Base-by-base conservation (phyloP, 2,888 invertebrate genomes). In the Monopis laevigella region DNA sequence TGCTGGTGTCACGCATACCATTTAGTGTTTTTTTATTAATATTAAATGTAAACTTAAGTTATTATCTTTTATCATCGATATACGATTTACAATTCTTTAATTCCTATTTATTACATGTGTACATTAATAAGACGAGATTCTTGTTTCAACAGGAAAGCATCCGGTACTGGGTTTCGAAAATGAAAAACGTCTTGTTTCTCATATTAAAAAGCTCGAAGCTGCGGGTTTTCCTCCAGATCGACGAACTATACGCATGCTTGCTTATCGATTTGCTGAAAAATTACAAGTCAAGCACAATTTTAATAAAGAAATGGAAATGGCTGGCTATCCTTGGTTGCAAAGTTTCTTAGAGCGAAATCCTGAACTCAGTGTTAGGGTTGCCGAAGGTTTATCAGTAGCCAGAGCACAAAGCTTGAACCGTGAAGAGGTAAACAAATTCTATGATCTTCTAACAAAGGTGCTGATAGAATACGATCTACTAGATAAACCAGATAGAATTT, bases 401-500 rank as follows among this genome's bases (percentile, higher is more conserved):
- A 47, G 55, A 43, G 51, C 49, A 18, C 32, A 48, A 18, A 49
- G 50, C 29, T 46, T 56, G 41, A 56, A 48, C 43, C 48, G 51
- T 49, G 43, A 50, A 40, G 53, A 52, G 48, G 49, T 57, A 17
- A 39, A 43, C n/a, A 40, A 48, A 2, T 52, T 55, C 40, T 56
- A 50, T 51, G 39, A 52, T 24, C 38, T 57, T 12, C 40, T 60
- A 16, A 28, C 41, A 42, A 45, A 40, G 16, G 45, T 51, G 14
- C 45, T 53, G 16, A 41, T 40, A 18, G 51, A 55, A 44, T 46
- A 56, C 46, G 46, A 55, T 45, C 48, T 56, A 14, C 12, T 51
- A 28, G 47, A 50, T 41, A 53, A 55, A 43, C 58, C 52, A 12
- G 50, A 47, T 24, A 34, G 50, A 36, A 55, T 68, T 18, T 70